Percentiles rank a stretch among this genome's conserved stretches.
These are phyloP conservation scores for Danionella dracula DNA, from an alignment of 2,797 vertebrate genomes.

Conservation along the genomic window DNA sequence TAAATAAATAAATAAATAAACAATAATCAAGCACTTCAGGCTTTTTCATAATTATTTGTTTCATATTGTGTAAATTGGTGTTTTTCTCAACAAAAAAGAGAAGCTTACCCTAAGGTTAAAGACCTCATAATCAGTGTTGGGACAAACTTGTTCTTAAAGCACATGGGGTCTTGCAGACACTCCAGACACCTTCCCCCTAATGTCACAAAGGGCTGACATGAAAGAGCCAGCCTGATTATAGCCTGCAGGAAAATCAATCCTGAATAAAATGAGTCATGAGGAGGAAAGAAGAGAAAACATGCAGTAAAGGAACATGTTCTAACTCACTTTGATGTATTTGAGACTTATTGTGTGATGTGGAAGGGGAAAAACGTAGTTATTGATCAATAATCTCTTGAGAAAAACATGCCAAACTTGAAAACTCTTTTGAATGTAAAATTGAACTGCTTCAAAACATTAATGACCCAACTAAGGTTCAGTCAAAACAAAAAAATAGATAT, in stretches of 20 bases:
- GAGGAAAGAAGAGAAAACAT: conserved; percentile 3
- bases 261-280: conserved; percentile 14
- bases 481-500: too few relatives aligned
- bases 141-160: background rate
- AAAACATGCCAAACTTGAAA: background rate
- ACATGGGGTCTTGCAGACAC: conserved; percentile 25
- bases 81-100: background rate
- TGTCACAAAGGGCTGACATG: conserved; percentile 37
- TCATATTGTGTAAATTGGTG: too few relatives aligned
- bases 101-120: conserved; percentile 4
- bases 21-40: too few relatives aligned
- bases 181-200: conserved; percentile 27
- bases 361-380: background rate
- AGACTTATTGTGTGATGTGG: conserved; percentile 15
- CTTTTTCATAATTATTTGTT: too few relatives aligned
- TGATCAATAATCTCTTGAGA: conserved; percentile 4
- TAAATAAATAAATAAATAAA: too few relatives aligned
- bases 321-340: conserved; percentile 23
- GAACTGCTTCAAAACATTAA: too few relatives aligned
- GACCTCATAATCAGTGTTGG: background rate
- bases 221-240: conserved; percentile 40
- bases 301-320: background rate
- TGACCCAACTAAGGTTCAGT: too few relatives aligned
- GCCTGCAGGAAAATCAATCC: conserved; percentile 37
- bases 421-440: background rate